Evolutionary conservation across 2,113 vertebrate species (phyloP), one percentile per base, ranked within the genome.

Genomic region (Dunckerocampus dactyliophorus): DNA sequence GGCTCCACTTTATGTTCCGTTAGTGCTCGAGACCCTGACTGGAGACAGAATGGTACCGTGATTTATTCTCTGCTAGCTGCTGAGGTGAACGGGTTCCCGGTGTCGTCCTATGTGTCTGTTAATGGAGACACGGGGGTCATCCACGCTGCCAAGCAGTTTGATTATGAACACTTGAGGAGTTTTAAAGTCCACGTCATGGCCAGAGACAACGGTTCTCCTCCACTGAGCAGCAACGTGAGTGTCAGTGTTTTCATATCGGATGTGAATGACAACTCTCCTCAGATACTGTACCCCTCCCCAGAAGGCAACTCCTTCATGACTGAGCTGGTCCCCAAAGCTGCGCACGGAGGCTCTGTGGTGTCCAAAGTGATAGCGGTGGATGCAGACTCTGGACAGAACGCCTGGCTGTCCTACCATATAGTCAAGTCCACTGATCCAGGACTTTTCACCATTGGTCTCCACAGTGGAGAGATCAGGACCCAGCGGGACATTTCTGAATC

Each of bases 381-480:
- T 49, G 67, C 74, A 5, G 79, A 81, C 59, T 81, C 79, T 10
- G 79, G 79, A 8, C 79, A 81, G 68, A 81, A 81, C 21, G 74
- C 79, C 15, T 77, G 74, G 79, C 55, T 81, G 53, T 77, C 79
- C 24, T 81, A 77, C 71, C 68, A 77, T 22, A 81, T 81, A 56
- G 62, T 79, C 3, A 82, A 79, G 49, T 71, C 80, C 61, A 76
- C 64, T 54, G 76, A 79, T 51, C 50, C 78, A 47, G 34, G 65
- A 64, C 62, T 76, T 87, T 80, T 79, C 65, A 15, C 47, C 0
- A 89, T 95, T 39, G 91, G 89, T 58, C 82, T 90, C 49, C 90
- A 92, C 82, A 93, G 72, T 0, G 94, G 92, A 65, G 92, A 94
- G 72, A 86, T 94, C 67, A 87, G 87, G 78, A 92, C 89, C 0